phyloP scores from a whole-genome alignment of 2,888 invertebrate genomes.

The Polietes domitor region DNA sequence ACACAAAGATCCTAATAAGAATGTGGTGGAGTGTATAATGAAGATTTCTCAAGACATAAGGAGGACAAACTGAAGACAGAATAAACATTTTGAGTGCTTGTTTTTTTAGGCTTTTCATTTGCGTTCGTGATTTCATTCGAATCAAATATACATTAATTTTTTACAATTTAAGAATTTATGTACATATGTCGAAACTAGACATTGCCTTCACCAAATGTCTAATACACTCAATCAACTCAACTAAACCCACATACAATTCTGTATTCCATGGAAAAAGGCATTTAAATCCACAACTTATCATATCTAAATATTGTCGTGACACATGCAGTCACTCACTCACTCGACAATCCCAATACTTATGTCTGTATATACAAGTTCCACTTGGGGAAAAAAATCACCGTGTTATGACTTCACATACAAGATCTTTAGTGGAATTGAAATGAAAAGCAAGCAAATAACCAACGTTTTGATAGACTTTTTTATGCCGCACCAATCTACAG shows the following conservation, averaged over 20 bases:
- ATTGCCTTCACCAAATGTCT: background rate
- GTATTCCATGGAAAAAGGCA: background rate
- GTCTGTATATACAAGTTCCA: constrained; percentile 7
- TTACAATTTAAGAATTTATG: too few relatives aligned
- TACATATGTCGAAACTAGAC: background rate
- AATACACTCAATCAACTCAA: constrained; percentile 1
- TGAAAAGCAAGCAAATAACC: background rate
- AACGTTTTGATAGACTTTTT: constrained; percentile 43
- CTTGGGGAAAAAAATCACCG: background rate
- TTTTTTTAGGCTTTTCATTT: too few relatives aligned
- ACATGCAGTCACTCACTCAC: constrained; percentile 34
- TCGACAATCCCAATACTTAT: constrained; percentile 20
- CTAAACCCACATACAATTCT: background rate
- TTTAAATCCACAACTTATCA: constrained; percentile 30
- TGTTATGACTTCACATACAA: constrained; percentile 27
- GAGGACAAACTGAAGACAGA: too few relatives aligned
- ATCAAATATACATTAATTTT: too few relatives aligned
- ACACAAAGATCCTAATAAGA: too few relatives aligned
- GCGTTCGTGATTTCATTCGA: too few relatives aligned
- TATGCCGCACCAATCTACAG: constrained; percentile 23
- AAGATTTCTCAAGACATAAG: too few relatives aligned
- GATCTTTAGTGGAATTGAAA: constrained; percentile 14
- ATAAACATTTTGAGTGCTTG: too few relatives aligned
- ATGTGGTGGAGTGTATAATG: too few relatives aligned
- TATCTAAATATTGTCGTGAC: constrained; percentile 26